Percentiles rank a stretch among this genome's conserved stretches.
These are phyloP conservation scores for Heteromyza rotundicornis DNA, from an alignment of 2,888 invertebrate species.

Conservation along the genomic window DNA sequence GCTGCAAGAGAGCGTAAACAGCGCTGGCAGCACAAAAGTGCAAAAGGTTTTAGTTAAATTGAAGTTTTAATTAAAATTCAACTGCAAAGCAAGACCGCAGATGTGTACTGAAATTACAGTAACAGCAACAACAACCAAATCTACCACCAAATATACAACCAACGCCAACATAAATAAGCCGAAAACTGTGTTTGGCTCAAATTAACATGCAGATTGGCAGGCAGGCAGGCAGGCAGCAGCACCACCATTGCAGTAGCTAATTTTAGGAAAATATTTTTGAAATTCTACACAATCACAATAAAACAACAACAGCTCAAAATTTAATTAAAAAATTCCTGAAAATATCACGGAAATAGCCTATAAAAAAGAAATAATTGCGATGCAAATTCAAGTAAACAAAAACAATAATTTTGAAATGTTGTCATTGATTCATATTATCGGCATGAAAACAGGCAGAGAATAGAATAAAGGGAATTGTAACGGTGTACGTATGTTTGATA, in stretches of 20 bases:
- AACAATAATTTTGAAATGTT: no score
- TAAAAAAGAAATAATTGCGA: no score
- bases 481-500: no score
- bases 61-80: slow-evolving; percentile 56
- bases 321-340: background rate
- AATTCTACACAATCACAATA: background rate
- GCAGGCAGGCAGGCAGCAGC: no score
- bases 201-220: slow-evolving; percentile 5
- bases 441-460: no score
- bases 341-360: background rate
- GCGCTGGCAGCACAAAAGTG: slow-evolving; percentile 22
- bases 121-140: background rate
- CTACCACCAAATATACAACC: background rate
- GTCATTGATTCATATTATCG: no score
- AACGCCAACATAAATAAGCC: no score
- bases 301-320: background rate
- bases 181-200: background rate
- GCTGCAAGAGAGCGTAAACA: background rate
- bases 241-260: background rate
- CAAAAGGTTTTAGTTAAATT: slow-evolving; percentile 32
- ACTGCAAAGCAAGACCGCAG: slow-evolving; percentile 25
- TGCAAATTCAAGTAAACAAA: no score
- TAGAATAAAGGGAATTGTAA: no score
- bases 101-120: background rate
- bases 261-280: background rate